Evolutionary conservation across 2,888 invertebrate species (phyloP).

Genomic region (Harpalus rubripes): DNA sequence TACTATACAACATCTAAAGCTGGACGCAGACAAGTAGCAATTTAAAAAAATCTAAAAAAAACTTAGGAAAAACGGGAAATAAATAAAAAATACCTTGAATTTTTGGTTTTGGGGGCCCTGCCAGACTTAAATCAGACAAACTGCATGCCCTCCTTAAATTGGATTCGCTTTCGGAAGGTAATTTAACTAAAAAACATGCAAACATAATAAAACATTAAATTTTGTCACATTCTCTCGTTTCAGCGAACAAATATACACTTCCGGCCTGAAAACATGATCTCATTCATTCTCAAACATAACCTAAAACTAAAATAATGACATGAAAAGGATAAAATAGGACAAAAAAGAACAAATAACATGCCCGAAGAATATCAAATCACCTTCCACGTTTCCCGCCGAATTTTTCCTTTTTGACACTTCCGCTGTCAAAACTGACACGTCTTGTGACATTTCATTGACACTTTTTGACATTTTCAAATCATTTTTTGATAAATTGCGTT

Average conservation of each 20-base stretch:
- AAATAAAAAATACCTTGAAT: conserved; percentile 72
- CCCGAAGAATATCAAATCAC: too few relatives aligned
- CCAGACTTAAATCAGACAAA: conserved; percentile 83
- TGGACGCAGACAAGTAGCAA: neutral
- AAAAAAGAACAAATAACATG: too few relatives aligned
- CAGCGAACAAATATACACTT: too few relatives aligned
- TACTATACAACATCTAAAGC: neutral
- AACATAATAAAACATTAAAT: neutral
- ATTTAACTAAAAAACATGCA: conserved; percentile 73
- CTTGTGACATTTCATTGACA: neutral
- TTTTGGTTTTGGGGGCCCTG: conserved; percentile 74
- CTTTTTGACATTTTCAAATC: neutral
- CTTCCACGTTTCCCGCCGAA: too few relatives aligned
- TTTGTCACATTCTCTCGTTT: too few relatives aligned
- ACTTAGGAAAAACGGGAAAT: neutral
- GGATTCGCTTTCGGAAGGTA: conserved; percentile 77
- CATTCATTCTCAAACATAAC: too few relatives aligned
- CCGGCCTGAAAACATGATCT: too few relatives aligned
- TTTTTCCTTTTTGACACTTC: too few relatives aligned
- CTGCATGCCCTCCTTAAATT: conserved; percentile 90
- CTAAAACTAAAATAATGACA: too few relatives aligned
- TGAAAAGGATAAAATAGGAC: too few relatives aligned
- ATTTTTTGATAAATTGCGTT: neutral
- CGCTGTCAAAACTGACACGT: neutral
- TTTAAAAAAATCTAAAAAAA: neutral